Evolutionary conservation across 2,113 vertebrate species (phyloP).

Genomic region (Centropus unirufus): DNA sequence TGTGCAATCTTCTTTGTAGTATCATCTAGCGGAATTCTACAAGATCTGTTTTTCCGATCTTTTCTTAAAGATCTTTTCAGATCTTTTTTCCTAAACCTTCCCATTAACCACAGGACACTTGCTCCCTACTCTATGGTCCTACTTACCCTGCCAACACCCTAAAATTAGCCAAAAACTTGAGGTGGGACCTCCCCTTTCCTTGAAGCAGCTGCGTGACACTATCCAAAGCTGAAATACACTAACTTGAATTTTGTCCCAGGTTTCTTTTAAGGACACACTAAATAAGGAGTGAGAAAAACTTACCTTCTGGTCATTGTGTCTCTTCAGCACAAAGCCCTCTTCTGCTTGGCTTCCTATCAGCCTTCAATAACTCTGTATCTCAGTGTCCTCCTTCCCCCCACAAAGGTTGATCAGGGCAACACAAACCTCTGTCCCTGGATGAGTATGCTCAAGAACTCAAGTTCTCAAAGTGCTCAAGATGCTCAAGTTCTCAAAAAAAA

Average conservation of each 20-base stretch:
- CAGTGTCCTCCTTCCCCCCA: neutral
- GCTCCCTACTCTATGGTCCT: accelerated
- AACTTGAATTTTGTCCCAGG: neutral
- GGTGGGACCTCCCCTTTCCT: neutral
- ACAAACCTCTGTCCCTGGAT: neutral
- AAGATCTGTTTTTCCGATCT: neutral
- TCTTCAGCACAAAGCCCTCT: neutral
- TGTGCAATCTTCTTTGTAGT: neutral
- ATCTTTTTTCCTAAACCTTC: neutral
- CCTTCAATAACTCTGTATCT: neutral
- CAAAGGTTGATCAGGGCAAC: neutral
- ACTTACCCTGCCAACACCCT: neutral
- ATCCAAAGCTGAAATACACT: neutral
- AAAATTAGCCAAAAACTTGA: neutral
- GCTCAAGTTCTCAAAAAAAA: neutral
- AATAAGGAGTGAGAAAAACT: neutral
- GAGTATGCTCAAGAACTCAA: neutral
- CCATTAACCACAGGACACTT: neutral
- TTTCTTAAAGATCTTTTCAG: neutral
- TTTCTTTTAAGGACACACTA: neutral
- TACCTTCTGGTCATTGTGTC: too few species aligned
- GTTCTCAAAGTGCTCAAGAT: neutral
- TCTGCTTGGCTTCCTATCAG: neutral
- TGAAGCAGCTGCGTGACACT: neutral
- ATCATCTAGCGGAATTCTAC: neutral